Evolutionary conservation across 1,140 invertebrate species (phyloP).

Genomic region (Leptinotarsa lineolata): DNA sequence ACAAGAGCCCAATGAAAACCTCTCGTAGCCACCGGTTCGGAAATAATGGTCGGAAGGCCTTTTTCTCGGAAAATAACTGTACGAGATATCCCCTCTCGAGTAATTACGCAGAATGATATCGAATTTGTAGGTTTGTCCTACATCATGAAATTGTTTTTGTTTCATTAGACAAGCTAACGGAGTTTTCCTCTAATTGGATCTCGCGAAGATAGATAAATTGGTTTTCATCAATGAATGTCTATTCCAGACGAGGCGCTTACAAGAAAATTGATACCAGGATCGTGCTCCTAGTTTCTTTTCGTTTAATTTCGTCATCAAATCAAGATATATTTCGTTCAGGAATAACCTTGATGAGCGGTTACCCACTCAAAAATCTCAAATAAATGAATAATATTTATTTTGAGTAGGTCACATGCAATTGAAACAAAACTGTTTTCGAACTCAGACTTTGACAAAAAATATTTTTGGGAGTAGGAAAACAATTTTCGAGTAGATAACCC

Average conservation of each 20-base stretch:
- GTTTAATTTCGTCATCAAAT: too few species aligned
- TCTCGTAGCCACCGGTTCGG: conserved; percentile 10
- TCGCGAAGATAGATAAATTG: conserved; percentile 5
- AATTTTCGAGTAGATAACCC: too few species aligned
- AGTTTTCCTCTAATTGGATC: conserved; percentile 7
- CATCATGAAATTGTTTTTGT: conserved; percentile 9
- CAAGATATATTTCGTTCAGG: too few species aligned
- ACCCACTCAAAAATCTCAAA: too few species aligned
- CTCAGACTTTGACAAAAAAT: too few species aligned
- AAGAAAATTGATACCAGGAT: conserved; percentile 5
- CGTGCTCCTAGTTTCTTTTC: neutral
- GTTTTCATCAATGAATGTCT: conserved; percentile 11
- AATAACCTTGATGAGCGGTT: too few species aligned
- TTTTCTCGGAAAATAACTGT: conserved; percentile 17
- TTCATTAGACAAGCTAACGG: conserved; percentile 11
- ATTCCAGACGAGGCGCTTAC: neutral
- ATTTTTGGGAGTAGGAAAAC: too few species aligned
- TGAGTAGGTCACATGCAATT: too few species aligned
- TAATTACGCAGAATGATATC: conserved; percentile 17
- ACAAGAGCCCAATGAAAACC: conserved; percentile 37
- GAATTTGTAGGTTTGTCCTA: conserved; percentile 9
- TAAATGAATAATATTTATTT: too few species aligned
- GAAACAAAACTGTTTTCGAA: too few species aligned
- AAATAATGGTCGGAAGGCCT: conserved; percentile 12
- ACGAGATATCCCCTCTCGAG: conserved; percentile 3